Percentiles rank a stretch among this genome's conserved stretches.
These are phyloP conservation scores for Microctonus hyperodae DNA, from an alignment of 2,888 invertebrate species.

Conservation along the genomic window DNA sequence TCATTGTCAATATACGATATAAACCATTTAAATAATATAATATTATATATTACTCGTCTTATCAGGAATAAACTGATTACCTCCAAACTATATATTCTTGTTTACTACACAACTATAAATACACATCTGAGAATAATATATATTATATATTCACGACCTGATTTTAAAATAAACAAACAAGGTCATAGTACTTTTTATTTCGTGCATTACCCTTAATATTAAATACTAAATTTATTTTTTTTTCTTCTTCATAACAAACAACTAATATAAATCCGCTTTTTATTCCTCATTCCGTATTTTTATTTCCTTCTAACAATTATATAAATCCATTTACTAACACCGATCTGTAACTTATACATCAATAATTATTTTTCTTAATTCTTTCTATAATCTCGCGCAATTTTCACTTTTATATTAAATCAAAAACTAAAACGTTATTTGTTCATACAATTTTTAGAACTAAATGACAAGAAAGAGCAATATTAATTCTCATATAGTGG, in stretches of 20 bases:
- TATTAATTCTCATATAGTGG: slow-evolving; percentile 28
- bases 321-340: too few species aligned
- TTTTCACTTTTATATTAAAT: too few species aligned
- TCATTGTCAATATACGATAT: neutral
- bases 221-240: too few species aligned
- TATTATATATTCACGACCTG: slow-evolving; percentile 37
- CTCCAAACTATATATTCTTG: slow-evolving; percentile 49
- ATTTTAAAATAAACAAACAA: slow-evolving; percentile 48
- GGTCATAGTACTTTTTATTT: slow-evolving; percentile 38
- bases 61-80: slow-evolving; percentile 45
- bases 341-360: too few species aligned
- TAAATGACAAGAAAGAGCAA: neutral
- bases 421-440: neutral
- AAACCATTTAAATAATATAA: slow-evolving; percentile 38
- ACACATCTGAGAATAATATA: slow-evolving; percentile 22
- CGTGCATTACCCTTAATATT: too few species aligned
- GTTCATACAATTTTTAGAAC: neutral
- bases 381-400: too few species aligned
- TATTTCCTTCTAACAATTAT: too few species aligned
- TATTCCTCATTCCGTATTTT: too few species aligned
- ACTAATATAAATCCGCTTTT: too few species aligned
- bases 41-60: slow-evolving; percentile 41
- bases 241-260: too few species aligned
- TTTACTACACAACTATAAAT: slow-evolving; percentile 54
- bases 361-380: too few species aligned